These are phyloP conservation scores for Cacatua alba DNA, from an alignment of 2,113 vertebrate species.

Conservation along the genomic window DNA sequence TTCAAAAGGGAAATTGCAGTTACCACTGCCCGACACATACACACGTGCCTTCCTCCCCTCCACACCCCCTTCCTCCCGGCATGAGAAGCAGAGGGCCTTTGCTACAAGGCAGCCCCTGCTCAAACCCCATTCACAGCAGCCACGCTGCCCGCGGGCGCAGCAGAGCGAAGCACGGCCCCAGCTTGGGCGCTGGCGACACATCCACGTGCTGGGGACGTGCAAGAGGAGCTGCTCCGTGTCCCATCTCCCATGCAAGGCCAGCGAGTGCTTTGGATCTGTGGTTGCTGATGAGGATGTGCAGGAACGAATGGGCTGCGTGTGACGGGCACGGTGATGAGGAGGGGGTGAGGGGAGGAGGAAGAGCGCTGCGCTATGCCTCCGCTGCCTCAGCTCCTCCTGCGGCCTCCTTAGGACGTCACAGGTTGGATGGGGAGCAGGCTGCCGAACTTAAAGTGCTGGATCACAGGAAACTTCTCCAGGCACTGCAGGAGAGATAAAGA, in stretches of 20 bases:
- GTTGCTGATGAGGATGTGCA: constrained; percentile 17
- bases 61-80: neutral
- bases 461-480: constrained; percentile 98
- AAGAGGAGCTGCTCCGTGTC: constrained; percentile 23
- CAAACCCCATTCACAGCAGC: neutral
- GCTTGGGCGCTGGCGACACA: neutral
- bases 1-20: constrained; percentile 34
- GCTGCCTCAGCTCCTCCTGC: neutral
- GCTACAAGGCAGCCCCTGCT: neutral
- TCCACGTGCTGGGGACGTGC: neutral
- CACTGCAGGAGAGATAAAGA: constrained; percentile 80
- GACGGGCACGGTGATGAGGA: constrained; percentile 34
- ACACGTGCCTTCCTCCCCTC: constrained; percentile 39
- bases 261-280: neutral
- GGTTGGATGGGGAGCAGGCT: constrained; percentile 95
- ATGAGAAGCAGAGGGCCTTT: neutral
- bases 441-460: constrained; percentile 99
- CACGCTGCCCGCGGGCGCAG: accelerated
- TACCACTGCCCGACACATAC: constrained; percentile 3
- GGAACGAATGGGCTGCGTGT: constrained; percentile 5
- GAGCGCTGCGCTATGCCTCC: neutral
- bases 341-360: constrained; percentile 39
- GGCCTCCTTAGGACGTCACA: constrained; percentile 79
- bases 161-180: neutral
- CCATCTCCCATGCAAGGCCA: neutral